phyloP scores from a whole-genome alignment of 1,140 invertebrate species.

The Drosophila hydei region DNA sequence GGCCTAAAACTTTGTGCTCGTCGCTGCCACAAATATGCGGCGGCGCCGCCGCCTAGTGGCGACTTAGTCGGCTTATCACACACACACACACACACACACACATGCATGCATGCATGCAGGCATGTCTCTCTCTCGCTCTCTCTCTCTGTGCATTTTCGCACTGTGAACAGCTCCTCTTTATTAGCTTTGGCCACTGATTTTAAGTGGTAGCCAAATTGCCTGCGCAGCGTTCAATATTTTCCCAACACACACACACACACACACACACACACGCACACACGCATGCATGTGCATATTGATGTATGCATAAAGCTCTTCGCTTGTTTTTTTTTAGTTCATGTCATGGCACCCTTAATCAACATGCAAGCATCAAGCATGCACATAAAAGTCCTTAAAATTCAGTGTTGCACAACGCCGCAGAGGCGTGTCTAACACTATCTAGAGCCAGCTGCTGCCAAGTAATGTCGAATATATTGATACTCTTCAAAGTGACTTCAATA shows the following conservation, averaged over 20 bases:
- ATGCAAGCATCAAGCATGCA: neutral
- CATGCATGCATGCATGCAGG: neutral
- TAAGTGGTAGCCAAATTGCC: slow-evolving; percentile 6
- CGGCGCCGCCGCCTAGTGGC: slow-evolving; percentile 10
- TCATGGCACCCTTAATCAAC: neutral
- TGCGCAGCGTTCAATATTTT: slow-evolving; percentile 1
- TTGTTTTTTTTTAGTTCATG: neutral
- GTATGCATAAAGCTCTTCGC: neutral
- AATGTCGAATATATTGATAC: no score
- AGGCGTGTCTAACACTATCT: no score
- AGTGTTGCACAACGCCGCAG: neutral
- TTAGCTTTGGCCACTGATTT: slow-evolving; percentile 17
- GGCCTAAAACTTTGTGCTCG: slow-evolving; percentile 40
- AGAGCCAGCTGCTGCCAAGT: no score
- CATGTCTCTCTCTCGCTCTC: neutral
- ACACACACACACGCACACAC: neutral
- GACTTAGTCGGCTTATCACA: slow-evolving; percentile 24
- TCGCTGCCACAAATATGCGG: slow-evolving; percentile 53
- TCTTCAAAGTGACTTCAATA: no score
- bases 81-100: neutral
- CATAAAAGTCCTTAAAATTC: neutral
- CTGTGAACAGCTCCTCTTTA: neutral
- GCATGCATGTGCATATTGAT: neutral
- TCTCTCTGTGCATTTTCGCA: slow-evolving; percentile 6
- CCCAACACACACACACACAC: neutral